phyloP scores from a whole-genome alignment of 1,140 invertebrate species.

The Drosophila simulans region DNA sequence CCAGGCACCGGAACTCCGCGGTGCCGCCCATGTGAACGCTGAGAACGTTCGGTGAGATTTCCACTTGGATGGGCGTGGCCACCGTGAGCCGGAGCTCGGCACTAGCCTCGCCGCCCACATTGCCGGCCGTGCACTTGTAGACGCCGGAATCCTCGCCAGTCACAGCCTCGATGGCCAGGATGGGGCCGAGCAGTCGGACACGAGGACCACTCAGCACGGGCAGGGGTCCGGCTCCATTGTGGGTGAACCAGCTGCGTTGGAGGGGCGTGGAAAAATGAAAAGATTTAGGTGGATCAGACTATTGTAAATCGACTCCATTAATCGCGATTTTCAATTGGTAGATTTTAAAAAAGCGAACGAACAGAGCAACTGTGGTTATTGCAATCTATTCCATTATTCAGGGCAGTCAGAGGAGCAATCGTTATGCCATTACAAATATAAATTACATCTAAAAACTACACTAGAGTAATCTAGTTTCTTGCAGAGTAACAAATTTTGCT shows the following conservation, averaged over 20 bases:
- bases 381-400: conserved; percentile 8
- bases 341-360: conserved; percentile 10
- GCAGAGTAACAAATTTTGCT: no score
- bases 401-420: not conserved
- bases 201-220: conserved; percentile 88
- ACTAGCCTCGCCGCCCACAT: conserved; percentile 89
- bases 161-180: conserved; percentile 90
- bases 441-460: not conserved
- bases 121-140: conserved; percentile 89
- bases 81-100: conserved; percentile 89
- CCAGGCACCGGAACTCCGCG: conserved; percentile 90
- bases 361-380: conserved; percentile 42
- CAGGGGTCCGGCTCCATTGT: conserved; percentile 88
- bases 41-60: conserved; percentile 88
- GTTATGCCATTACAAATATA: not conserved
- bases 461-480: no score
- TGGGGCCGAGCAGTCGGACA: conserved; percentile 88
- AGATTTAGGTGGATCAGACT: conserved; percentile 38
- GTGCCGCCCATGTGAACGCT: conserved; percentile 91
- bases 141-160: conserved; percentile 89
- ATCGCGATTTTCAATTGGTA: conserved; percentile 43
- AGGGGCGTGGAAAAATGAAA: not conserved
- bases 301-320: conserved; percentile 43
- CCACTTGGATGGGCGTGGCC: conserved; percentile 89
- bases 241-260: conserved; percentile 87